Evolutionary conservation across 2,888 invertebrate species (phyloP), one percentile per base, ranked within the genome.

Genomic region (Eupithecia vulgata): DNA sequence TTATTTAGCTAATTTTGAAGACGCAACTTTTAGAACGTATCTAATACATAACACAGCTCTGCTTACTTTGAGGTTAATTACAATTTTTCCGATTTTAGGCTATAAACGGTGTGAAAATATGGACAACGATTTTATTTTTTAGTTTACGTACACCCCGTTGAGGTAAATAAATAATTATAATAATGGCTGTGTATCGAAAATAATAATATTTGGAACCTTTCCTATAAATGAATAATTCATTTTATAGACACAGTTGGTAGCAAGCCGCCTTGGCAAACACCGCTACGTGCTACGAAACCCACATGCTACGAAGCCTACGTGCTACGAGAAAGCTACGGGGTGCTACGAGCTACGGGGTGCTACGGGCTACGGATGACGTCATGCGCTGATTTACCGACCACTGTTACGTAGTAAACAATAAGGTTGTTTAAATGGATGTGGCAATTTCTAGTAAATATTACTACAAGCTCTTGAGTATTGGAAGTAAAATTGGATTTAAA

Each of bases 361-460:
- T 71, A 73, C 81, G 82, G 81, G 80, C 82, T 70, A 72, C 81
- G 82, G 81, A 74, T 83, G 85, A 86, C 84, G 84, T 86, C 88
- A 87, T 81, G 76, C 77, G 77, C 82, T 84, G 87, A 87, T 88
- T 87, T 88, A 87, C 82, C 76, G 83, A 81, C 83, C 83, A 73
- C 72, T 17, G 67, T 42, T 68, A 84, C 82, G 78, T 73, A 73
- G 79, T 82, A 77, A 75, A 61, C 67, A 70, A 30, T 65, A 40
- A 75, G 48, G 40, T 45, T 21, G 30, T 15, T 25, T 57, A 45
- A 42, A 30, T 21, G 7, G 48, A 74, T 65, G 35, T 15, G 71
- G 64, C 37, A 67, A 10, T 65, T 25, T 5, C n/a, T 17, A 1
- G 17, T 34, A 25, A 57, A 13, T 57, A 57, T 8, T 48, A 2